Conservation (phyloP, 2,888 invertebrate species). For the Linnaemya vulpina region DNA sequence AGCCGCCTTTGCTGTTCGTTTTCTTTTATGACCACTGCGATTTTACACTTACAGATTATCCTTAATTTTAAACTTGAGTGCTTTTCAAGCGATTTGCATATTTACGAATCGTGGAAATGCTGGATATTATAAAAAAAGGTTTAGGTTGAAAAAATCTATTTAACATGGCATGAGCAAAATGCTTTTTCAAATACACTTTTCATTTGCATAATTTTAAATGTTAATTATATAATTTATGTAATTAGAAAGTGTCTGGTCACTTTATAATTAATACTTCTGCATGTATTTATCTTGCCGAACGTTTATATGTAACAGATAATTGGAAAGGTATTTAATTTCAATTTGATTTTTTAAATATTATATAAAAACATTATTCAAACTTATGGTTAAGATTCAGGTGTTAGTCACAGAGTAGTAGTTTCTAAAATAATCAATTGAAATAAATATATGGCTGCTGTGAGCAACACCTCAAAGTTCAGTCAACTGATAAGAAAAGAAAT, state of each 20-base stretch:
- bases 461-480: too few species aligned
- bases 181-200: too few species aligned
- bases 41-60: constrained; percentile 73
- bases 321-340: neutral
- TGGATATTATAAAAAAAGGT: neutral
- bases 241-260: too few species aligned
- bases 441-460: too few species aligned
- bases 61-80: constrained; percentile 73
- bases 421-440: too few species aligned
- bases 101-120: constrained; percentile 6
- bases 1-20: constrained; percentile 52
- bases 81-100: constrained; percentile 73
- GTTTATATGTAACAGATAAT: constrained; percentile 9
- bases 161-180: neutral
- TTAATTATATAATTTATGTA: too few species aligned
- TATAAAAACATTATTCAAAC: too few species aligned
- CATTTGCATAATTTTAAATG: too few species aligned
- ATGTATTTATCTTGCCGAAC: neutral
- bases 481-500: too few species aligned
- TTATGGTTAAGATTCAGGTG: too few species aligned
- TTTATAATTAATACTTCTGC: neutral
- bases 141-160: neutral
- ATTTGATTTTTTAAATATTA: neutral
- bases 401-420: too few species aligned
- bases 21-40: constrained; percentile 53